These are phyloP conservation scores for Drosophila basisetae DNA, from an alignment of 2,888 invertebrate species.

Conservation along the genomic window DNA sequence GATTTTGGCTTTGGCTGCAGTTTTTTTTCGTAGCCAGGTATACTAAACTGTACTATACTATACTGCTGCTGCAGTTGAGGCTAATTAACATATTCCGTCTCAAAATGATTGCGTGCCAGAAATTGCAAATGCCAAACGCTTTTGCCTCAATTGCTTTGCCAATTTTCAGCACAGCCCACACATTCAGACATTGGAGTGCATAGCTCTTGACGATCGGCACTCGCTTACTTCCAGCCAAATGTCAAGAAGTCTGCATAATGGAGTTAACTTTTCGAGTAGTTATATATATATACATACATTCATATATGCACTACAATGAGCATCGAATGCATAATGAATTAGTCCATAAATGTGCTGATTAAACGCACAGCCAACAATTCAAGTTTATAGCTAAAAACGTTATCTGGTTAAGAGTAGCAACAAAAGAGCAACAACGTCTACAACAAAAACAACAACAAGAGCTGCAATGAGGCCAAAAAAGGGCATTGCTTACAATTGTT, in stretches of 20 bases:
- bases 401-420: conserved; percentile 28
- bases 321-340: conserved; percentile 69
- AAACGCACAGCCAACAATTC: conserved; percentile 39
- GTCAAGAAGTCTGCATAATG: conserved; percentile 70
- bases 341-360: conserved; percentile 68
- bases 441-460: conserved; percentile 4
- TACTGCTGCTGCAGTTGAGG: conserved; percentile 45
- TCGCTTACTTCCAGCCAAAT: conserved; percentile 50
- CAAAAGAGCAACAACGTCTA: conserved; percentile 6
- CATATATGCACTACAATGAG: conserved; percentile 33
- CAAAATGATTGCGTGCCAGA: conserved; percentile 73
- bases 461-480: conserved; percentile 49
- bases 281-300: conserved; percentile 8
- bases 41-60: not conserved
- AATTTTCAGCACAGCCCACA: conserved; percentile 56
- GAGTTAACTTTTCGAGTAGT: conserved; percentile 24
- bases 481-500: conserved; percentile 56
- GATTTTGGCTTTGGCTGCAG: conserved; percentile 24
- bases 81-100: conserved; percentile 78
- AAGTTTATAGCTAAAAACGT: conserved; percentile 42
- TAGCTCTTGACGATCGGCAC: conserved; percentile 1
- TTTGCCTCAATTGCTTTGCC: conserved; percentile 70
- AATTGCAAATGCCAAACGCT: conserved; percentile 78
- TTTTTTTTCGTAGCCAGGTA: conserved; percentile 21
- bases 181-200: conserved; percentile 23